A percentile compares a stretch with the other conserved stretches of the same genome.
phyloP scores from a whole-genome alignment of 2,797 vertebrate genomes.

The Syngnathus acus region DNA sequence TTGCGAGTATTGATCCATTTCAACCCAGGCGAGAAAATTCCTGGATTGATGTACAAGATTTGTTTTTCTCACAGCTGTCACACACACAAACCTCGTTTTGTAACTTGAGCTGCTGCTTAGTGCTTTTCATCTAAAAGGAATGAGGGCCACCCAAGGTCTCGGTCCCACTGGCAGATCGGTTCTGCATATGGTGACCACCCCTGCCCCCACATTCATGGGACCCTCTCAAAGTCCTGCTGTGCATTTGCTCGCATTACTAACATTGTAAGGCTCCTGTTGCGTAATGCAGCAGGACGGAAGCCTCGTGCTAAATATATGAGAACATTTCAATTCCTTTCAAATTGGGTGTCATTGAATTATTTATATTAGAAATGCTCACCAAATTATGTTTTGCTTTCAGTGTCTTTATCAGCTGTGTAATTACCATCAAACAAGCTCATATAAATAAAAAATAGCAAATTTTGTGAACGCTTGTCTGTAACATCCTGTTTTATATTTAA shows the following conservation, averaged over 20 bases:
- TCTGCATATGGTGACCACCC: constrained; percentile 59
- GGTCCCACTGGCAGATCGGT: constrained; percentile 49
- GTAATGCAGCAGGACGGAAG: neutral
- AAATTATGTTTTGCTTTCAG: neutral
- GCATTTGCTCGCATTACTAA: constrained; percentile 37
- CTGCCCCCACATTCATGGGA: constrained; percentile 11
- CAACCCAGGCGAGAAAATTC: neutral
- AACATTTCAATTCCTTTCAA: neutral
- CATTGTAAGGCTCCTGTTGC: constrained; percentile 22
- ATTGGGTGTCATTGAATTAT: neutral
- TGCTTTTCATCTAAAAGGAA: constrained; percentile 49
- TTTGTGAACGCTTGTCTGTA: neutral
- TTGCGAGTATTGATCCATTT: neutral
- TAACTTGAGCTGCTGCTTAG: constrained; percentile 24
- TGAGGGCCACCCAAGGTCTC: constrained; percentile 48
- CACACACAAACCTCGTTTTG: constrained; percentile 6
- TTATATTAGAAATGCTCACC: neutral
- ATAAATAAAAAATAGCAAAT: neutral
- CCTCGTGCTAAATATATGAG: neutral
- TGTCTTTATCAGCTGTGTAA: neutral
- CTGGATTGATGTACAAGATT: neutral
- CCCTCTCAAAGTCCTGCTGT: constrained; percentile 32
- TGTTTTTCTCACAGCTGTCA: constrained; percentile 8
- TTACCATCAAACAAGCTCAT: constrained; percentile 18
- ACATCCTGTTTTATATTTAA: constrained; percentile 7